phyloP scores from a whole-genome alignment of 1,140 invertebrate genomes.

The Trypoxylus dichotomus region DNA sequence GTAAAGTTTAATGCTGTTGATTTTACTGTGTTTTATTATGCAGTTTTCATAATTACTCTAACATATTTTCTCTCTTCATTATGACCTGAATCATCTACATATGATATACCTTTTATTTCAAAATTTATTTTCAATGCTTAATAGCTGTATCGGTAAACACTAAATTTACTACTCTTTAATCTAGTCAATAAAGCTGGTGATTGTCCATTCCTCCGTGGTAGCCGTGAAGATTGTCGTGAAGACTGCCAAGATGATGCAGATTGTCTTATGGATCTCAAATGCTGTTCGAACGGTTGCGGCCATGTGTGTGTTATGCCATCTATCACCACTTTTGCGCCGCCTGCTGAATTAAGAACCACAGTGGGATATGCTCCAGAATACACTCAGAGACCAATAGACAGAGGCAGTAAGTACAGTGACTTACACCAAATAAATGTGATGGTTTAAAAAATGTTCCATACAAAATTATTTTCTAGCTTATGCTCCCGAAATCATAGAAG shows the following conservation, averaged over 20 bases:
- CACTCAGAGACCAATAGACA: conserved; percentile 47
- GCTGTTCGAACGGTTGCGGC: conserved; percentile 79
- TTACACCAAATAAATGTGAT: not conserved
- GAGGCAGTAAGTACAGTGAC: not conserved
- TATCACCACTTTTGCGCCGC: conserved; percentile 44
- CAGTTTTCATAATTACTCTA: no score
- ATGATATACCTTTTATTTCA: no score
- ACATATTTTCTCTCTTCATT: no score
- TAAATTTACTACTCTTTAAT: conserved; percentile 34
- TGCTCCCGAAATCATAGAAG: conserved; percentile 54
- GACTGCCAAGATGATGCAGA: conserved; percentile 84
- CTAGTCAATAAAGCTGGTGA: conserved; percentile 71
- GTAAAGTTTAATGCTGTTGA: no score
- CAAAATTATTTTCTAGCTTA: conserved; percentile 45
- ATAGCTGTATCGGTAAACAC: no score
- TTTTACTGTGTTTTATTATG: no score
- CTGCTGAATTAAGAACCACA: conserved; percentile 43
- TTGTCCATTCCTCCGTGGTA: conserved; percentile 64
- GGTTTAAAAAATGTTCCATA: not conserved
- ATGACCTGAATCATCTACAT: no score
- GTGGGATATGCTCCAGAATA: conserved; percentile 43
- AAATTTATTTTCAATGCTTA: no score
- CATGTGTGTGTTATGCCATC: conserved; percentile 67
- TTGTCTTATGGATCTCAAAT: conserved; percentile 76
- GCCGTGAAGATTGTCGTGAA: conserved; percentile 59